A percentile compares a stretch with the other conserved stretches of the same genome.
Evolutionary conservation across 2,888 invertebrate species (phyloP).

Genomic region (Drymonia ruficornis): DNA sequence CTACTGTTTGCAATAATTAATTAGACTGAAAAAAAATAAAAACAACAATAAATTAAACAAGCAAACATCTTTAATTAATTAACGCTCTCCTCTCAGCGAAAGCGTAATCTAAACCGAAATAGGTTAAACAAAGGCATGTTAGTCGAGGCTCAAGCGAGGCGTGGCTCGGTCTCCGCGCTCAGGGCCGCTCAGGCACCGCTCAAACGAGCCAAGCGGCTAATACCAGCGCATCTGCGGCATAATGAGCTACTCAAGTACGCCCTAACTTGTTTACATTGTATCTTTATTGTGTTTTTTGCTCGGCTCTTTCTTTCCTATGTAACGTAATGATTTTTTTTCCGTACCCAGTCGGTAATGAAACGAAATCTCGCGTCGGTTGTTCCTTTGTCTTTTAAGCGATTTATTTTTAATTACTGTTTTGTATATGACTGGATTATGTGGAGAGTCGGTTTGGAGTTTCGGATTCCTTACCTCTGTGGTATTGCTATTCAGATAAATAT

Average conservation of each 20-base stretch:
- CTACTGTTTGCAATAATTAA: background rate
- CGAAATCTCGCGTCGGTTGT: conserved; percentile 61
- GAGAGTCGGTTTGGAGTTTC: background rate
- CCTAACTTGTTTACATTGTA: conserved; percentile 84
- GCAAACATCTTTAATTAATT: conserved; percentile 68
- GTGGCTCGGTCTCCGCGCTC: conserved; percentile 34
- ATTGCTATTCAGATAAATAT: too few species aligned
- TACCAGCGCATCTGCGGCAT: conserved; percentile 76
- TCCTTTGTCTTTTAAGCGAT: conserved; percentile 53
- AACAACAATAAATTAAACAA: conserved; percentile 5
- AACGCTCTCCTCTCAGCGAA: conserved; percentile 69
- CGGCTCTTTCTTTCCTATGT: conserved; percentile 75
- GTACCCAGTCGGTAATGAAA: conserved; percentile 66
- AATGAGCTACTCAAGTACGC: conserved; percentile 84
- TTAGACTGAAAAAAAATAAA: background rate
- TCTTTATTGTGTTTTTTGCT: conserved; percentile 84
- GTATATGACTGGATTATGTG: conserved; percentile 1
- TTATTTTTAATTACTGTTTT: conserved; percentile 45
- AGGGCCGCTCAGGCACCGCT: conserved; percentile 33
- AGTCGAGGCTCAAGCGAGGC: conserved; percentile 56
- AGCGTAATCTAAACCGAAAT: conserved; percentile 81
- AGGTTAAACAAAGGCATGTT: conserved; percentile 76
- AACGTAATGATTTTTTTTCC: conserved; percentile 72
- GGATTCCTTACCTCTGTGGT: background rate
- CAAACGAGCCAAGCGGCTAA: conserved; percentile 69